Conservation (phyloP, 2,888 invertebrate genomes). For the Agrochola lychnidis region DNA sequence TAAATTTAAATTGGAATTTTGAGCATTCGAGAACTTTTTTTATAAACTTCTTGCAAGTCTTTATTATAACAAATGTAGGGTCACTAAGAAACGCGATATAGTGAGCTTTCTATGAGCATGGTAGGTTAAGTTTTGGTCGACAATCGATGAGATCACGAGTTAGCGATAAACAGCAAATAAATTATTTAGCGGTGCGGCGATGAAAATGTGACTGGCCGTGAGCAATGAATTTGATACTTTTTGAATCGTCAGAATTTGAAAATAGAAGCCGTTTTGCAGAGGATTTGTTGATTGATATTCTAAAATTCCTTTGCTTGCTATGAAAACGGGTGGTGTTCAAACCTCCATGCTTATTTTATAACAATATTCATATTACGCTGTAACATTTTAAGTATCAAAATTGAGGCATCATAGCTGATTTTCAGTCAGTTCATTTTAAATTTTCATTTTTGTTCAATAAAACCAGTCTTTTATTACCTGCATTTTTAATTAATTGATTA, state of each 20-base stretch:
- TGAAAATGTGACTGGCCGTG: constrained; percentile 58
- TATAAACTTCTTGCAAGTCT: constrained; percentile 17
- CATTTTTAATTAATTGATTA: not conserved
- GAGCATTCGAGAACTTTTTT: constrained; percentile 32
- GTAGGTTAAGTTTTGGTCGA: constrained; percentile 60
- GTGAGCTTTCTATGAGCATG: constrained; percentile 67
- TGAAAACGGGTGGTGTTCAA: not conserved
- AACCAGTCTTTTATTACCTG: not conserved
- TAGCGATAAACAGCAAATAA: constrained; percentile 61
- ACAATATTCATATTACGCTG: not conserved
- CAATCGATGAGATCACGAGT: constrained; percentile 63
- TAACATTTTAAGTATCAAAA: not conserved
- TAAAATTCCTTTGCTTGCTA: not conserved
- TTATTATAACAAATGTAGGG: constrained; percentile 58
- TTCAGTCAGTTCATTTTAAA: not conserved
- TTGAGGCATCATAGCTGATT: not conserved
- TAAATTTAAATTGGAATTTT: constrained; percentile 41
- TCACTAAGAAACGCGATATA: constrained; percentile 55
- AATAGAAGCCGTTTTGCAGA: constrained; percentile 21
- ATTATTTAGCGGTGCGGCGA: constrained; percentile 60
- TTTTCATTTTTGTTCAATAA: not conserved
- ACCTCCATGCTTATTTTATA: not conserved
- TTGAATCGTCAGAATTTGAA: constrained; percentile 37
- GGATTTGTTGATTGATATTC: not conserved
- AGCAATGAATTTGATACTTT: constrained; percentile 46